phyloP scores from a whole-genome alignment of 2,797 vertebrate genomes.

The Petrocephalus sullivani region DNA sequence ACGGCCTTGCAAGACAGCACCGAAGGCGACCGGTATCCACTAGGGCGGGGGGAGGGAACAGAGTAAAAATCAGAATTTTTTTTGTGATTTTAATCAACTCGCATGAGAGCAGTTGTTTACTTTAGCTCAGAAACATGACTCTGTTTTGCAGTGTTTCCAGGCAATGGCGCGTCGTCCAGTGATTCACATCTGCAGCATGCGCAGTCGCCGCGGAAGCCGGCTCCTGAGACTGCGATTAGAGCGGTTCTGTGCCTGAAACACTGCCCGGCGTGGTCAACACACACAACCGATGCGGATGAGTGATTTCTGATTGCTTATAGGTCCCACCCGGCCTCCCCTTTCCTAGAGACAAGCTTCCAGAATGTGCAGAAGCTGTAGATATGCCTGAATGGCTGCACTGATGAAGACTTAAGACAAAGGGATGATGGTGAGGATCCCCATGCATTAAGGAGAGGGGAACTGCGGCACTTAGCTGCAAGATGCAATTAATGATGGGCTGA shows the following conservation, averaged over 20 bases:
- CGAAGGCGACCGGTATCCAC: background rate
- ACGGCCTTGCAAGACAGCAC: background rate
- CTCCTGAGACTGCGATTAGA: background rate
- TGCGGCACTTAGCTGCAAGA: background rate
- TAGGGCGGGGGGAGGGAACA: background rate
- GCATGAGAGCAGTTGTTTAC: background rate
- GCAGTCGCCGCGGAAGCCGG: background rate
- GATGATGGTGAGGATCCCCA: background rate
- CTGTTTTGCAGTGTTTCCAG: constrained; percentile 8
- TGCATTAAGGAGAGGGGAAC: background rate
- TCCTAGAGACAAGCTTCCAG: background rate
- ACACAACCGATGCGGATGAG: background rate
- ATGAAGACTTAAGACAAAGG: background rate
- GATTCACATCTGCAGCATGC: background rate
- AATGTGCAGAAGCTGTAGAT: background rate
- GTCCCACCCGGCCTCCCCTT: background rate
- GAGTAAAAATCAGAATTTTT: background rate
- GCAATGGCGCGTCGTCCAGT: background rate
- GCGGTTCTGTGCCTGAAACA: background rate
- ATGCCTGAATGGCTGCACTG: background rate
- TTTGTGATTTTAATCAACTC: constrained; percentile 7
- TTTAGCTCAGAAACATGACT: background rate
- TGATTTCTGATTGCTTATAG: background rate
- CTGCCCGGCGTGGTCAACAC: background rate
- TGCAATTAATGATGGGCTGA: background rate